Evolutionary conservation across 2,113 vertebrate genomes (phyloP), one percentile per base, ranked within the genome.

Genomic region (Daphoenositta chrysoptera): DNA sequence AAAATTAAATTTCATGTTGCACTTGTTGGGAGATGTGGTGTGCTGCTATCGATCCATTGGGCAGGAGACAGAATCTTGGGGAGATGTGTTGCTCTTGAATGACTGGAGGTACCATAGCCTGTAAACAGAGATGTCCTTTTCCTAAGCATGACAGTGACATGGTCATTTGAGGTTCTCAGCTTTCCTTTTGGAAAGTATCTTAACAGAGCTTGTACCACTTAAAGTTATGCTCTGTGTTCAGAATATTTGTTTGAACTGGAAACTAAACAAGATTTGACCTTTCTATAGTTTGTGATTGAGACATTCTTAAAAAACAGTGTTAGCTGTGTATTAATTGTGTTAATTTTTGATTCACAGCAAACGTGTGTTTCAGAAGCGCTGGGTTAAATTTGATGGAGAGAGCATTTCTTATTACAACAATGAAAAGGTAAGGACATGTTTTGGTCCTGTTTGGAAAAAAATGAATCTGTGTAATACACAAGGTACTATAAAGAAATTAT

Each of bases 391-490:
- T 58, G 98, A 99, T 66, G 99, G 99, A 31, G 97, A 98, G 71
- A 98, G 97, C 88, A 97, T 99, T 96, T 98, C 98, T 72, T 99
- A 99, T 92, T 99, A 99, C 96, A 99, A 99, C 96, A 99, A 98
- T 4, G 99, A 99, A 64, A 99, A 99, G 98, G 99, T 99, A 96
- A 97, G 96, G 65, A 16, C 7, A 3, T 76, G 16, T 63, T 58
- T 70, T 48, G 11, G 44, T 63, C 22, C 20, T 51, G 13, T 50
- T n/a, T 37, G 16, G 7, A 28, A 44, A 9, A 83, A 65, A 85
- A 72, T 79, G 5, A 21, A 18, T 75, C 15, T 33, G 9, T 56
- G 12, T 64, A 78, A 35, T 40, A 33, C 26, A n/a, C 9, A 15
- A 3, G 2, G 30, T 77, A 42, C 31, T 30, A 3, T 51, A 31